A percentile compares a stretch with the other conserved stretches of the same genome.
These are phyloP conservation scores for Silurus aristotelis DNA, from an alignment of 2,797 vertebrate genomes.

Conservation along the genomic window DNA sequence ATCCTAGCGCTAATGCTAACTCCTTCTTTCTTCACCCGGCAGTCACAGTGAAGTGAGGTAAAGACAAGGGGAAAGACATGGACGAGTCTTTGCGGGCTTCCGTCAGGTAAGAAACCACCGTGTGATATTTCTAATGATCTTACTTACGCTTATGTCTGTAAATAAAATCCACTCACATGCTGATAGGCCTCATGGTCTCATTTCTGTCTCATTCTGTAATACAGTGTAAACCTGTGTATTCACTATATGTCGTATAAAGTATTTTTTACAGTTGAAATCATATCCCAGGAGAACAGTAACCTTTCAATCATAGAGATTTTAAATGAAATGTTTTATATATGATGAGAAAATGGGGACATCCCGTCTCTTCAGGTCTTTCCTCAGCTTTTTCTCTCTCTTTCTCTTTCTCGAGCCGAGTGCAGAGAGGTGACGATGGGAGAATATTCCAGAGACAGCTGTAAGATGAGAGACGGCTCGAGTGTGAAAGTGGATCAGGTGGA, in stretches of 20 bases:
- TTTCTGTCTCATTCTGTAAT: too few species aligned
- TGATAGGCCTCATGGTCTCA: background rate
- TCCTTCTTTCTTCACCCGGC: slow-evolving; percentile 25
- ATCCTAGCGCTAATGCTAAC: slow-evolving; percentile 64
- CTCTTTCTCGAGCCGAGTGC: background rate
- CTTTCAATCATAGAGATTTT: too few species aligned
- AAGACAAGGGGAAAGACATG: slow-evolving; percentile 35
- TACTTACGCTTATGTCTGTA: too few species aligned
- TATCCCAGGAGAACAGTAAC: background rate
- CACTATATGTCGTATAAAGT: background rate
- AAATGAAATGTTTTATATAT: background rate
- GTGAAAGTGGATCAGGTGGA: slow-evolving; percentile 58
- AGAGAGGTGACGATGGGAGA: slow-evolving; percentile 21
- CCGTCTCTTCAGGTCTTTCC: background rate
- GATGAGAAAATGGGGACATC: background rate
- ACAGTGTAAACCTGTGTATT: background rate
- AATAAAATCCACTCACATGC: too few species aligned
- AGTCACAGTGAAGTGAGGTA: background rate
- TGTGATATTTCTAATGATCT: background rate
- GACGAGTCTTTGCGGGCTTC: background rate
- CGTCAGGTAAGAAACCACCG: slow-evolving; percentile 34
- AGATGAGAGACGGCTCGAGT: slow-evolving; percentile 57
- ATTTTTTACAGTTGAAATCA: background rate
- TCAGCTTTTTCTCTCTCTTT: background rate
- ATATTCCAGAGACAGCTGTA: slow-evolving; percentile 60